phyloP scores from a whole-genome alignment of 2,113 vertebrate genomes.

The Notothenia rossii region DNA sequence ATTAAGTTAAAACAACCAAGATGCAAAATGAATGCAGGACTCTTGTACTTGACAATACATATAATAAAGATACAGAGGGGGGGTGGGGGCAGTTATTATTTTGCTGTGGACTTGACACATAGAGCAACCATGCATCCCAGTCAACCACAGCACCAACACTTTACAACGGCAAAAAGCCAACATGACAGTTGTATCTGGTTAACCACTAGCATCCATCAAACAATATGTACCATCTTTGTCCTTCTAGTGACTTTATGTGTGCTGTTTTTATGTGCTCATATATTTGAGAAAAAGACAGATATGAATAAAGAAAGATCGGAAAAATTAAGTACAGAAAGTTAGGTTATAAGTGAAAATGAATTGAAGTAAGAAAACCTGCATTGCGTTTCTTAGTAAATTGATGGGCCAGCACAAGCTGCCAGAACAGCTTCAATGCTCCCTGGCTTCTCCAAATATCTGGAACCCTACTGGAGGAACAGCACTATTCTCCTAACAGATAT shows the following conservation, averaged over 20 bases:
- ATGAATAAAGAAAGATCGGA: background rate
- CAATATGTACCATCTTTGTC: constrained; percentile 29
- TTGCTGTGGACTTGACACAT: constrained; percentile 23
- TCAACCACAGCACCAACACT: constrained; percentile 37
- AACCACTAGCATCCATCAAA: constrained; percentile 49
- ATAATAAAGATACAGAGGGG: constrained; percentile 6
- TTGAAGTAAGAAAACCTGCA: background rate
- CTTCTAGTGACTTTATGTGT: constrained; percentile 16
- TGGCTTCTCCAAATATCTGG: constrained; percentile 6
- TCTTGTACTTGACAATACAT: constrained; percentile 13
- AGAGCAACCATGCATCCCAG: constrained; percentile 31
- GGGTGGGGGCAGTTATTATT: background rate
- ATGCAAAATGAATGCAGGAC: background rate
- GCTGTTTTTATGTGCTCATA: constrained; percentile 5
- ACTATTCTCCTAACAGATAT: background rate
- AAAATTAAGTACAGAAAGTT: constrained; percentile 19
- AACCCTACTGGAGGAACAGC: background rate
- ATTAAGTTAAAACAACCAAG: background rate
- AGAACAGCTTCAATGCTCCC: background rate
- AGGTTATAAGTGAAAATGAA: background rate
- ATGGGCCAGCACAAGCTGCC: constrained; percentile 7
- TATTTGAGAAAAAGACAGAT: background rate
- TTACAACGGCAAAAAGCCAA: constrained; percentile 36
- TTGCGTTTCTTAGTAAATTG: constrained; percentile 10
- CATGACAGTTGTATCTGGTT: constrained; percentile 51